These are phyloP conservation scores for Scaptomyza hsui DNA, from an alignment of 1,140 invertebrate genomes.

Conservation along the genomic window DNA sequence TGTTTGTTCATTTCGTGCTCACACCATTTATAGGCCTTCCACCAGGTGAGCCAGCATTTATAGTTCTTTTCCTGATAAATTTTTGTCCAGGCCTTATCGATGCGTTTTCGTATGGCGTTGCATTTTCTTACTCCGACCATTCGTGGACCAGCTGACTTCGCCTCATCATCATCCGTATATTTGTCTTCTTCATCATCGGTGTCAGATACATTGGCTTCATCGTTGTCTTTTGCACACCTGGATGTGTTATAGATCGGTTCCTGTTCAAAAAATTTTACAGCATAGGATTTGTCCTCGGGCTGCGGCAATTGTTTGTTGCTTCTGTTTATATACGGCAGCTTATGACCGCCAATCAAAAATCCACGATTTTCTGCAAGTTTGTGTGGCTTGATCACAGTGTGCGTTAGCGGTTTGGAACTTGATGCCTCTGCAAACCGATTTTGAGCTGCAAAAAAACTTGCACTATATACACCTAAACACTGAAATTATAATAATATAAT, in stretches of 20 bases:
- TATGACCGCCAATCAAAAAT: constrained; percentile 45
- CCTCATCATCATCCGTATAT: constrained; percentile 38
- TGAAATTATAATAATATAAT: no score
- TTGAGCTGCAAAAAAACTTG: constrained; percentile 43
- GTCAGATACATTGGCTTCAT: background rate
- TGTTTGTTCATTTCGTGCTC: constrained; percentile 45
- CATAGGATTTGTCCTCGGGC: constrained; percentile 46
- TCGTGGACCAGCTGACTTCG: background rate
- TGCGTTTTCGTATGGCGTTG: background rate
- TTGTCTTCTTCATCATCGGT: constrained; percentile 11
- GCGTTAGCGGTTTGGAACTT: background rate
- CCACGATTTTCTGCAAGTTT: background rate
- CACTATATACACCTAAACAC: background rate
- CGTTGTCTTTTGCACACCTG: constrained; percentile 10
- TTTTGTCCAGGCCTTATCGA: constrained; percentile 20
- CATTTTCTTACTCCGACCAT: background rate
- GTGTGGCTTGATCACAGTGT: constrained; percentile 16
- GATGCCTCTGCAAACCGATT: constrained; percentile 23
- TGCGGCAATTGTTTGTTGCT: constrained; percentile 26
- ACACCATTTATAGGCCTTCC: constrained; percentile 62
- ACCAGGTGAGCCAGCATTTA: constrained; percentile 53
- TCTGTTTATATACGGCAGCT: constrained; percentile 43
- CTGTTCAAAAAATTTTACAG: constrained; percentile 60
- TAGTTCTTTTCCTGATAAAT: constrained; percentile 43
- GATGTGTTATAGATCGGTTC: constrained; percentile 53